These are phyloP conservation scores for Eristalis pertinax DNA, from an alignment of 2,888 invertebrate species.

Conservation along the genomic window DNA sequence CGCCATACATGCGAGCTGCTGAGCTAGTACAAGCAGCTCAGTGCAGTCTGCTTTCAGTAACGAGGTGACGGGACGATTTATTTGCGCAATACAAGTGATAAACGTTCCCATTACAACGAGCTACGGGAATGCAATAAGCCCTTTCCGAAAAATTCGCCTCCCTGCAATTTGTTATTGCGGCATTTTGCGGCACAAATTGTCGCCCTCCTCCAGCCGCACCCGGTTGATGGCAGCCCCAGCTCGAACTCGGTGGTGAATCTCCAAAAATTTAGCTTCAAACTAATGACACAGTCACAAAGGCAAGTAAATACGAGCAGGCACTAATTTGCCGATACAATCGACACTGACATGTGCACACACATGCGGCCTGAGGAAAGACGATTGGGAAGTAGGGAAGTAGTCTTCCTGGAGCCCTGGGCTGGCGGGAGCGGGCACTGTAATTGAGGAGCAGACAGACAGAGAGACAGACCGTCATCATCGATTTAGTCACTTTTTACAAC, in stretches of 20 bases:
- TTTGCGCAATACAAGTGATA: constrained; percentile 69
- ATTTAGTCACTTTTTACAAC: constrained; percentile 51
- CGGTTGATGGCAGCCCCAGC: not conserved
- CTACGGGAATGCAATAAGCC: constrained; percentile 59
- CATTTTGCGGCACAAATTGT: constrained; percentile 55
- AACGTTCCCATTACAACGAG: constrained; percentile 64
- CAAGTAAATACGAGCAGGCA: constrained; percentile 32
- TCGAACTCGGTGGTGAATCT: constrained; percentile 8
- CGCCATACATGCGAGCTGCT: not conserved
- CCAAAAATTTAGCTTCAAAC: constrained; percentile 16
- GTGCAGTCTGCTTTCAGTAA: constrained; percentile 27
- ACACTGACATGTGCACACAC: not conserved
- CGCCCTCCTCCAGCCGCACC: not conserved
- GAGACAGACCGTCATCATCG: constrained; percentile 23
- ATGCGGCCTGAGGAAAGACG: not conserved
- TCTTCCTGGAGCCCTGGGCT: not conserved
- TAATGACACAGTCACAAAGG: constrained; percentile 37
- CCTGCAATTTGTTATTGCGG: constrained; percentile 63
- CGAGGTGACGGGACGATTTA: constrained; percentile 70
- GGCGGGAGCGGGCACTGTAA: constrained; percentile 12
- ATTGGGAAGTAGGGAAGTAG: not conserved
- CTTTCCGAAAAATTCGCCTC: constrained; percentile 48
- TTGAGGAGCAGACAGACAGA: constrained; percentile 23
- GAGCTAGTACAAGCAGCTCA: constrained; percentile 3
- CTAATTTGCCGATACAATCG: constrained; percentile 44